These are phyloP conservation scores for Ardeotis arabs DNA, from an alignment of 2,113 vertebrate species.

Conservation along the genomic window DNA sequence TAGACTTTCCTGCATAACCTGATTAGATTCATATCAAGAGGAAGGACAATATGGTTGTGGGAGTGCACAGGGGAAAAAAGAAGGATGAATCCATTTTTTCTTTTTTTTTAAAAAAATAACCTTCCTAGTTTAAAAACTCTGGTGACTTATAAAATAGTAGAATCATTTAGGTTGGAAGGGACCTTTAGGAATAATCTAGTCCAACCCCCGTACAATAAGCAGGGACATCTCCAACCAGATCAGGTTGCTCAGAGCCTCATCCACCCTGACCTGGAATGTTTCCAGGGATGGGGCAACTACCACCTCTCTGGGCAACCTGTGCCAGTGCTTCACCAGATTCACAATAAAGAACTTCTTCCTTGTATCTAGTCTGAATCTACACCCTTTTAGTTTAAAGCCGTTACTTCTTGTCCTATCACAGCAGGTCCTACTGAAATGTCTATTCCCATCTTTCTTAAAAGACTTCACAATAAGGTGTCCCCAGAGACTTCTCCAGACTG, in stretches of 20 bases:
- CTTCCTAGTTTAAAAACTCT: neutral
- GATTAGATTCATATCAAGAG: neutral
- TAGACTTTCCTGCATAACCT: neutral
- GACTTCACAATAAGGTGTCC: fast-evolving
- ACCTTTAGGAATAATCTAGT: neutral
- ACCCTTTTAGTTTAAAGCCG: neutral
- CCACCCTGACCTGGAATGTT: neutral
- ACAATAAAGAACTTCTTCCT: neutral
- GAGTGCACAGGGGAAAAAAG: neutral
- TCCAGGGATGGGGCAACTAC: no score
- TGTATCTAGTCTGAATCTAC: neutral
- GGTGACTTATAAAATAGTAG: neutral
- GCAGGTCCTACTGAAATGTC: neutral
- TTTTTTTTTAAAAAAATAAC: no score
- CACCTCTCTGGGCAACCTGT: neutral
- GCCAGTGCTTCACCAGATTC: neutral
- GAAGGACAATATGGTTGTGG: neutral
- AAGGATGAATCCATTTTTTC: fast-evolving
- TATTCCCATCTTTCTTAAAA: neutral
- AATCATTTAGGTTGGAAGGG: neutral
- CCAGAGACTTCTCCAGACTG: fast-evolving
- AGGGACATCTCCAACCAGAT: neutral
- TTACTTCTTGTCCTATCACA: fast-evolving
- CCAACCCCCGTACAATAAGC: neutral
- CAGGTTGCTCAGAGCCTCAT: neutral